These are phyloP conservation scores for Poecile montanus DNA, from an alignment of 2,797 vertebrate species.

Conservation along the genomic window DNA sequence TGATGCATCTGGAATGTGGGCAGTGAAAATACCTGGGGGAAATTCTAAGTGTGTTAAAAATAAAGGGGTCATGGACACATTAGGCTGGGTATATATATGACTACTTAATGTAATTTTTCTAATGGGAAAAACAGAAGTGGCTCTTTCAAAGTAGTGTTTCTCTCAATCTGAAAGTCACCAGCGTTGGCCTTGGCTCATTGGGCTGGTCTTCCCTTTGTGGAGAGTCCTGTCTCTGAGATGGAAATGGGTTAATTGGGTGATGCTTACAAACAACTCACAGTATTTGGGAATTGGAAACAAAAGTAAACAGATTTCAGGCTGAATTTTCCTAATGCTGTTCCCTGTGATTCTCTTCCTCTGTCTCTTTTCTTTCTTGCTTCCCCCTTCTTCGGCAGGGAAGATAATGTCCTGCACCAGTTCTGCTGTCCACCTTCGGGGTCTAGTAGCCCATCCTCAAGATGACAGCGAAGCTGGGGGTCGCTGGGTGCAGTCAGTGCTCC, in stretches of 20 bases:
- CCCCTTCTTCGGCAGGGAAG: conserved; percentile 72
- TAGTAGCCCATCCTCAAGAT: conserved; percentile 77
- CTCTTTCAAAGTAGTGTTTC: neutral
- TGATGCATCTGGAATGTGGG: neutral
- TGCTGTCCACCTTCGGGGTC: conserved; percentile 77
- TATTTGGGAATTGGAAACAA: neutral
- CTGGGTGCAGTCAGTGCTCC: conserved; percentile 50
- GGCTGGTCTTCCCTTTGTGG: neutral
- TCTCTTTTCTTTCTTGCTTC: conserved; percentile 37
- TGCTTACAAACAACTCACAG: neutral
- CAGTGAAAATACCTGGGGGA: neutral
- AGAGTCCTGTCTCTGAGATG: neutral
- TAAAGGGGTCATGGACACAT: neutral
- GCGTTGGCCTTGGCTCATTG: neutral
- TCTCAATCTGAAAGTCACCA: neutral
- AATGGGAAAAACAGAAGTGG: neutral
- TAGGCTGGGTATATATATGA: neutral
- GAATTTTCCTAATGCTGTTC: conserved; percentile 58
- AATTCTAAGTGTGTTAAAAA: neutral
- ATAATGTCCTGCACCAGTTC: conserved; percentile 75
- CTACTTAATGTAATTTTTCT: neutral
- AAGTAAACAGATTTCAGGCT: neutral
- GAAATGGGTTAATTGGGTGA: neutral
- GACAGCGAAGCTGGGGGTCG: conserved; percentile 60
- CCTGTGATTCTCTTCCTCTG: conserved; percentile 69